Evolutionary conservation across 2,888 invertebrate genomes (phyloP), one percentile per base, ranked within the genome.

Genomic region (Phytoseiulus persimilis): DNA sequence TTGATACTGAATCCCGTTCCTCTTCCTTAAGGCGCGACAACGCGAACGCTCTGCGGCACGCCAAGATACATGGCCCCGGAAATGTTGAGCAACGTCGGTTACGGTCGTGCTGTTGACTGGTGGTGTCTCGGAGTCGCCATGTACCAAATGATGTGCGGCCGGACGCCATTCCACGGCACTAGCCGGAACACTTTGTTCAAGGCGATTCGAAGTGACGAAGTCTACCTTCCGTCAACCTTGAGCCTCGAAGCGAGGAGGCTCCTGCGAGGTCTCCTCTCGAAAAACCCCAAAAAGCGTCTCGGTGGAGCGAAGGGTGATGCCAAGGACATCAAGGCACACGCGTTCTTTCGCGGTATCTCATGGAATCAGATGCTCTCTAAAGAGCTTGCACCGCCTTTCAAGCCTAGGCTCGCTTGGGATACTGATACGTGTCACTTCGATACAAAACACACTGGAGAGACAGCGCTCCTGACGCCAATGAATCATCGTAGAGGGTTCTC

Each of bases 71-170:
- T 98, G 90, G 98, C 98, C 91, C 98, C 98, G 83, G 98, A 98
- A 94, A 96, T 95, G 92, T 94, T 99, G 91, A 98, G 98, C 93
- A 98, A 99, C 94, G 97, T 96, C 92, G 98, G 98, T 94, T 98
- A 98, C 93, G 97, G 97, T 0, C 94, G 96, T 91, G 96, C 96
- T 28, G 98, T 98, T n/a, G 97, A 98, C 93, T 98, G 97, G 97
- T 99, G 99, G 99, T 98, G 99, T 90, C 93, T 94, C 0, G 99
- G 99, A 91, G 99, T 99, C 90, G 99, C 98, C 92, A 97, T 98
- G 96, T 99, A 99, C 93, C 99, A 99, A 95, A 99, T 99, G 99
- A 96, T 99, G 95, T 98, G 98, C 94, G 99, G 99, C 90, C 95
- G 99, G 91, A 95, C 99, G 93, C 99, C 99, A 90, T 99, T 99